Evolutionary conservation across 2,797 vertebrate genomes (phyloP), one percentile per base, ranked within the genome.

Genomic region (Phrynocephalus guinanensis): DNA sequence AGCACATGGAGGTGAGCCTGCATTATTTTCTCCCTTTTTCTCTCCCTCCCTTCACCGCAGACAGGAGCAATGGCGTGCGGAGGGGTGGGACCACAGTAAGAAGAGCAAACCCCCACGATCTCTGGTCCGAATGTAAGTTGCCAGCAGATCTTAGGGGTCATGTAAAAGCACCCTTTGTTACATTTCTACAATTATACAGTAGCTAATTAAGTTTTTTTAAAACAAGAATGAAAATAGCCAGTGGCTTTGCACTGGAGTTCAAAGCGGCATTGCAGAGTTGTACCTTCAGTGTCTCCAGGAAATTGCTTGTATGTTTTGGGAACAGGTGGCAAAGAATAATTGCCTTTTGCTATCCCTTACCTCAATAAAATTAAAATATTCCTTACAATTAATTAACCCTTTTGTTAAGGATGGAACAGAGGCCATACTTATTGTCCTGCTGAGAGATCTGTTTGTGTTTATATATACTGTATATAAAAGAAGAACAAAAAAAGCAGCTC

Each of bases 301-400:
- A 95, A 94, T 94, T 94, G 90, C 87, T 93, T 81, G 92, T 93
- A 89, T 88, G 86, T 88, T 88, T 76, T 88, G 91, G 91, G 93
- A 96, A 95, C 96, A 96, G 96, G 96, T 97, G 96, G 95, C 93
- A 94, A 92, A 94, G 94, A 95, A 95, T 95, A 91, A 95, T 92
- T 93, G 78, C 91, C 87, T 95, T 95, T 95, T 94, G 88, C 92
- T 95, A 95, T 93, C 90, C 83, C 86, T 71, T 84, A 38, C 22
- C 50, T 16, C 28, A 56, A 73, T 94, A 93, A 95, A 94, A 94
- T 95, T 96, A 94, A 95, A 95, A 93, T 95, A 93, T 89, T 91
- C 85, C 79, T 91, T 92, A 93, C 92, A 91, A 92, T 89, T 92
- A 95, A 95, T 93, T 95, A 91, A 66, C 89, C 79, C 11, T 94